Evolutionary conservation across 2,888 invertebrate species (phyloP), one percentile per base, ranked within the genome.

Genomic region (Drosophila dives): DNA sequence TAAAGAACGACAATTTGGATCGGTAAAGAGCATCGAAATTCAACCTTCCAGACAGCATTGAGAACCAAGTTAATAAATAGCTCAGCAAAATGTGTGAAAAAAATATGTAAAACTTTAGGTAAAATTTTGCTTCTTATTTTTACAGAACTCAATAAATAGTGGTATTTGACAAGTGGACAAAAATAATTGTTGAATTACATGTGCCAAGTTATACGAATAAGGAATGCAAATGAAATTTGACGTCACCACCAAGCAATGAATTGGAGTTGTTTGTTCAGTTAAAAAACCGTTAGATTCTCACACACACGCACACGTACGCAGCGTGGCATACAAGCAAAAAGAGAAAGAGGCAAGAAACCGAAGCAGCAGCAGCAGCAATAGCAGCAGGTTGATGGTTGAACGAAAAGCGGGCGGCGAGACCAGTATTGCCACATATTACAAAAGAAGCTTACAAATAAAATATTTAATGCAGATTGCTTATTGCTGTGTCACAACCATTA

Each of bases 361-460:
- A 32, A 50, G 51, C 49, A 61, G 23, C 6, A 59, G 48, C n/a
- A 59, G 59, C 72, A 77, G 23, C 23, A 2, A 2, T 23, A 61
- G 23, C 6, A 59, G 72, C 77, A 77, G 81, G 69, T 76, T 72
- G 69, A 70, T 64, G 64, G 66, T 45, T 45, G 45, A 69, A 62
- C 59, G 66, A 61, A 54, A 42, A 64, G 42, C 48, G 61, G 63
- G 45, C 50, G 48, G 26, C 48, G 58, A n/a, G 55, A 54, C 67
- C 80, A 80, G 69, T 76, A 62, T 69, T 79, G 80, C 78, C 78
- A 81, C 71, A 72, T 55, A 50, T 50, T 29, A 29, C n/a, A 65
- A 58, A 51, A 59, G 36, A 58, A 34, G 33, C 20, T 26, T 15
- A 50, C 12, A 34, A 20, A 38, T 40, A n/a, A 54, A 26, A 66